Conservation (phyloP, 2,113 vertebrate species). For the Neolamprologus fasciatus region DNA sequence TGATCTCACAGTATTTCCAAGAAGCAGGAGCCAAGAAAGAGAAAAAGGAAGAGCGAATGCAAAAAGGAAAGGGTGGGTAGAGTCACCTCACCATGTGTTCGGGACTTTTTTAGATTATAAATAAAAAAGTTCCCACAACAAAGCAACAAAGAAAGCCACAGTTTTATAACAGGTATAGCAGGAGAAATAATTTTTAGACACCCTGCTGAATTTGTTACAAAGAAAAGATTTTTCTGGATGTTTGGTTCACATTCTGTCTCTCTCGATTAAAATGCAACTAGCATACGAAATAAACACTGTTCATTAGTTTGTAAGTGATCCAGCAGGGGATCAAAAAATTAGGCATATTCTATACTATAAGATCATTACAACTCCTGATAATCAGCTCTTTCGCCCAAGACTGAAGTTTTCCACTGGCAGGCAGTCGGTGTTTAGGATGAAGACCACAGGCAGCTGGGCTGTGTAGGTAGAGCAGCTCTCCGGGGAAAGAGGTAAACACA, state of each 20-base stretch:
- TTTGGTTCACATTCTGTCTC: background rate
- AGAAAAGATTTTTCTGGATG: background rate
- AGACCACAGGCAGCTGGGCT: conserved; percentile 1
- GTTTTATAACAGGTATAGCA: background rate
- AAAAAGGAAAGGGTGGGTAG: background rate
- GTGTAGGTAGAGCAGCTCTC: conserved; percentile 37
- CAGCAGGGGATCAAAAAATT: background rate
- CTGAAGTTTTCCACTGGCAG: background rate
- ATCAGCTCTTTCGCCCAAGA: background rate
- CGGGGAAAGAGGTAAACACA: conserved; percentile 32
- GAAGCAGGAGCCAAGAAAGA: background rate
- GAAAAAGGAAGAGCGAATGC: background rate
- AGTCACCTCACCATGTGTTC: background rate
- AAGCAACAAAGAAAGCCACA: background rate
- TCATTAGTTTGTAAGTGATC: background rate
- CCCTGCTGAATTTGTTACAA: background rate
- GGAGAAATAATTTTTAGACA: background rate
- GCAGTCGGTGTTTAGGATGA: conserved; percentile 3
- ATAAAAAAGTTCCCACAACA: background rate
- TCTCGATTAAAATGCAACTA: background rate
- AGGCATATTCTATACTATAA: background rate
- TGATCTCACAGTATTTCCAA: background rate
- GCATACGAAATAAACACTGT: background rate
- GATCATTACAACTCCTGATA: background rate
- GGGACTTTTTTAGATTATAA: background rate